phyloP scores from a whole-genome alignment of 1,140 invertebrate species.

The Prorops nasuta region DNA sequence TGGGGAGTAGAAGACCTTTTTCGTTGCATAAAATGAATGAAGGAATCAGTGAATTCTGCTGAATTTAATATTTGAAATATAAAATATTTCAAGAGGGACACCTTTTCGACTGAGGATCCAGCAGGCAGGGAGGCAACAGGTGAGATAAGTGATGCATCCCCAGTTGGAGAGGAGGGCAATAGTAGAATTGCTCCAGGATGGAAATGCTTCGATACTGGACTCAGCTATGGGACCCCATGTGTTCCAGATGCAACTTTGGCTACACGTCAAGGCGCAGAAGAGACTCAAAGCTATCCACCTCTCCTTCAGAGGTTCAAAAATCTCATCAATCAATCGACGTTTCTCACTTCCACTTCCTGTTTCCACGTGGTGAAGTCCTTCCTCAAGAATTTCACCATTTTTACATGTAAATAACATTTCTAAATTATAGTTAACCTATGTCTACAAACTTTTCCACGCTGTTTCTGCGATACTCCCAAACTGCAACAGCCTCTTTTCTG shows the following conservation, averaged over 20 bases:
- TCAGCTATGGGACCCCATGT: conserved; percentile 58
- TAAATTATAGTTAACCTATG: too few relatives aligned
- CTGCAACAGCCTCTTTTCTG: too few relatives aligned
- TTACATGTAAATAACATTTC: too few relatives aligned
- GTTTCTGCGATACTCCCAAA: too few relatives aligned
- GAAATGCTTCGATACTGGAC: conserved; percentile 52
- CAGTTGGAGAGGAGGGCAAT: conserved; percentile 58
- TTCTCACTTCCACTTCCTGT: too few relatives aligned
- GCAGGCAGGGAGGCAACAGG: conserved; percentile 48
- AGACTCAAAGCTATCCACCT: conserved; percentile 31
- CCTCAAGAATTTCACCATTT: too few relatives aligned
- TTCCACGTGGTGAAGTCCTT: too few relatives aligned
- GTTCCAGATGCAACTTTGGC: conserved; percentile 53
- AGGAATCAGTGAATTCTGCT: neutral
- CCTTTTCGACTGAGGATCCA: conserved; percentile 51
- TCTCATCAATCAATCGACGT: neutral
- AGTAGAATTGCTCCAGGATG: conserved; percentile 48
- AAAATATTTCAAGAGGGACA: conserved; percentile 15
- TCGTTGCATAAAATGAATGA: neutral
- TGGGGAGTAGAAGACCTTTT: conserved; percentile 27
- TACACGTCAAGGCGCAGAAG: conserved; percentile 27
- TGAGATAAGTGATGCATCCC: conserved; percentile 56
- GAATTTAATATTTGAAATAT: too few relatives aligned
- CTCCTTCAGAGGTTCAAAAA: conserved; percentile 16
- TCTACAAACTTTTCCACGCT: too few relatives aligned